Evolutionary conservation across 2,888 invertebrate genomes (phyloP).

Genomic region (Caradrina clavipalpis): DNA sequence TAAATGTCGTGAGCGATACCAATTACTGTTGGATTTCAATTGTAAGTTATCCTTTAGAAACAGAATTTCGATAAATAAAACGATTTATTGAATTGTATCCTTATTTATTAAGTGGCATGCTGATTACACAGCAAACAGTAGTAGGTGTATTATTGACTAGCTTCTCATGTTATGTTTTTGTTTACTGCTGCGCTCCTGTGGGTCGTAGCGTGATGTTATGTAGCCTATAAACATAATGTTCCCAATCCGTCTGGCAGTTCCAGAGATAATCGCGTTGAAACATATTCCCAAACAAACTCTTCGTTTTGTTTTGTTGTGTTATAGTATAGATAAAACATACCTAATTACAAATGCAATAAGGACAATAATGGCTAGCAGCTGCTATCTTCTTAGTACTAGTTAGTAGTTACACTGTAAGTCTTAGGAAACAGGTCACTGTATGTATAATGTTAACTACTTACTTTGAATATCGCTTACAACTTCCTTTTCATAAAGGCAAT

Average conservation of each 20-base stretch:
- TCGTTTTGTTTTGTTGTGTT: no score
- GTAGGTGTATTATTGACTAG: conserved; percentile 18
- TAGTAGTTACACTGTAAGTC: conserved; percentile 32
- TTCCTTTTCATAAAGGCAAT: conserved; percentile 58
- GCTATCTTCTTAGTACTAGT: conserved; percentile 35
- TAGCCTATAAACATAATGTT: no score
- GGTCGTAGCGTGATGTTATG: no score
- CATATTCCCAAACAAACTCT: no score
- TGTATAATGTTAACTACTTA: conserved; percentile 58
- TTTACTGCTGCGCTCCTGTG: no score
- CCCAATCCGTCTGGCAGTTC: no score
- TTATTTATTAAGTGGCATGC: background rate
- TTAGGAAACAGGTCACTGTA: conserved; percentile 61
- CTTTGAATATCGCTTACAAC: conserved; percentile 58
- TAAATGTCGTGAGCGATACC: conserved; percentile 48
- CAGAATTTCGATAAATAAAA: conserved; percentile 9
- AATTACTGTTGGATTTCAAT: conserved; percentile 39
- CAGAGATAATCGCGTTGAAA: no score
- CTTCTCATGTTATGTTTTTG: no score
- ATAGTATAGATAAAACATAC: background rate
- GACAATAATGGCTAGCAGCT: conserved; percentile 53
- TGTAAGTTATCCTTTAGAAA: conserved; percentile 20
- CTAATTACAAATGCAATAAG: conserved; percentile 6
- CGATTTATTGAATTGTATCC: background rate
- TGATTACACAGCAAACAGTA: background rate